A percentile compares a stretch with the other conserved stretches of the same genome.
These are phyloP conservation scores for Lochmaea crataegi DNA, from an alignment of 2,888 invertebrate species.

Conservation along the genomic window DNA sequence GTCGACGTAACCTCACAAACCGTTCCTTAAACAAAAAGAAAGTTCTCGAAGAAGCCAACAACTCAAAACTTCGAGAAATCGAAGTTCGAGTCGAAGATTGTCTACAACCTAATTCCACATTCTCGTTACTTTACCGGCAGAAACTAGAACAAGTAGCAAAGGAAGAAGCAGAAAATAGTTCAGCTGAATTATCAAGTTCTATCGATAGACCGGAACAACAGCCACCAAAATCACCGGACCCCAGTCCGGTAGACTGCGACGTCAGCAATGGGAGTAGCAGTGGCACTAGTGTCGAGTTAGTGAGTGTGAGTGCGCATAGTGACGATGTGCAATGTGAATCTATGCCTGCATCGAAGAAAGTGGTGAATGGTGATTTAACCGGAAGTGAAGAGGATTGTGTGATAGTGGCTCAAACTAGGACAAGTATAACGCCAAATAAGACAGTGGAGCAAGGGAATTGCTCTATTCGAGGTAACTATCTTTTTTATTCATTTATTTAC, in stretches of 20 bases:
- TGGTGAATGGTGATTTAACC: slow-evolving; percentile 59
- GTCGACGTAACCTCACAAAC: slow-evolving; percentile 58
- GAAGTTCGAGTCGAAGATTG: slow-evolving; percentile 64
- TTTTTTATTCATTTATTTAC: background rate
- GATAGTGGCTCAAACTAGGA: slow-evolving; percentile 67
- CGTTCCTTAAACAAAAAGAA: slow-evolving; percentile 61
- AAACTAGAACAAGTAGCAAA: slow-evolving; percentile 31
- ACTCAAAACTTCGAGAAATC: slow-evolving; percentile 64
- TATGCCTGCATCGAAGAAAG: slow-evolving; percentile 44
- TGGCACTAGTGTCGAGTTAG: slow-evolving; percentile 56
- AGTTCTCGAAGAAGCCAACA: slow-evolving; percentile 64
- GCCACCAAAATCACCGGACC: slow-evolving; percentile 36
- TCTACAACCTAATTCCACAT: slow-evolving; percentile 58
- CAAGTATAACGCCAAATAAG: slow-evolving; percentile 67
- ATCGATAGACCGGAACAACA: slow-evolving; percentile 19
- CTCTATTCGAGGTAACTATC: slow-evolving; percentile 60
- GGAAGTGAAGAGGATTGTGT: slow-evolving; percentile 71
- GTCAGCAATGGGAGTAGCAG: slow-evolving; percentile 40
- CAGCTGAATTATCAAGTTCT: slow-evolving; percentile 17
- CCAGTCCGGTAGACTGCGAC: slow-evolving; percentile 36
- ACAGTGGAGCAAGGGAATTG: slow-evolving; percentile 59
- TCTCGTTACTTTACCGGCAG: slow-evolving; percentile 51
- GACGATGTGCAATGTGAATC: slow-evolving; percentile 54
- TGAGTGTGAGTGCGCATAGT: slow-evolving; percentile 50
- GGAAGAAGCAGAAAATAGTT: slow-evolving; percentile 12